Conservation (phyloP, 2,888 invertebrate genomes). For the Siphonodentalium dalli region DNA sequence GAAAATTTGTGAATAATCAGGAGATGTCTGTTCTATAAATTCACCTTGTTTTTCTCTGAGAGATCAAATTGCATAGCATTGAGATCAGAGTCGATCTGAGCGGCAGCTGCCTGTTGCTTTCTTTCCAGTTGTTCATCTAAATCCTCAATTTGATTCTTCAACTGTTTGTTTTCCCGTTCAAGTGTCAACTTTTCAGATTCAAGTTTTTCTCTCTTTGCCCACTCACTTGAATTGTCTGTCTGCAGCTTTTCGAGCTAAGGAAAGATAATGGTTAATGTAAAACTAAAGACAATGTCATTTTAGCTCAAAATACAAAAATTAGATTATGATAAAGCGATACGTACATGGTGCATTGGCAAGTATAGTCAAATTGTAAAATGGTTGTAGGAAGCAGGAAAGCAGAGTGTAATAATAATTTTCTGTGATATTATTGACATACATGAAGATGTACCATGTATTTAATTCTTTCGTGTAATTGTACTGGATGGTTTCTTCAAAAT, state of each 20-base stretch:
- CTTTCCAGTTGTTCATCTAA: slow-evolving; percentile 75
- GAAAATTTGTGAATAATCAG: background rate
- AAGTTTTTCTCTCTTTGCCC: slow-evolving; percentile 88
- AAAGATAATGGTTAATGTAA: background rate
- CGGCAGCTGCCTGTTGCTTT: slow-evolving; percentile 55
- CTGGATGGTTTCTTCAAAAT: no score
- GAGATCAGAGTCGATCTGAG: slow-evolving; percentile 59
- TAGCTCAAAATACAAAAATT: background rate
- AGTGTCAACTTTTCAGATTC: slow-evolving; percentile 89
- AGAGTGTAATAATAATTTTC: no score
- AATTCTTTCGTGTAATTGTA: no score
- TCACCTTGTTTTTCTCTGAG: slow-evolving; percentile 63
- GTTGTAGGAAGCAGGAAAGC: no score
- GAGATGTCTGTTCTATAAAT: background rate
- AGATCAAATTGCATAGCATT: slow-evolving; percentile 63
- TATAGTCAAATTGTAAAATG: no score
- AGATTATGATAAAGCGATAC: background rate
- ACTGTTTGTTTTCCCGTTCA: slow-evolving; percentile 87
- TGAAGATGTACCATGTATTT: no score
- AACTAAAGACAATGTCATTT: background rate
- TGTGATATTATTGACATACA: no score
- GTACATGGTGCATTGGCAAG: no score
- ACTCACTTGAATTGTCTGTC: slow-evolving; percentile 91
- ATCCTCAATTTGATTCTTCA: slow-evolving; percentile 75
- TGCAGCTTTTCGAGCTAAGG: slow-evolving; percentile 81